Conservation (phyloP, 2,888 invertebrate genomes). For the Baccha elongata region DNA sequence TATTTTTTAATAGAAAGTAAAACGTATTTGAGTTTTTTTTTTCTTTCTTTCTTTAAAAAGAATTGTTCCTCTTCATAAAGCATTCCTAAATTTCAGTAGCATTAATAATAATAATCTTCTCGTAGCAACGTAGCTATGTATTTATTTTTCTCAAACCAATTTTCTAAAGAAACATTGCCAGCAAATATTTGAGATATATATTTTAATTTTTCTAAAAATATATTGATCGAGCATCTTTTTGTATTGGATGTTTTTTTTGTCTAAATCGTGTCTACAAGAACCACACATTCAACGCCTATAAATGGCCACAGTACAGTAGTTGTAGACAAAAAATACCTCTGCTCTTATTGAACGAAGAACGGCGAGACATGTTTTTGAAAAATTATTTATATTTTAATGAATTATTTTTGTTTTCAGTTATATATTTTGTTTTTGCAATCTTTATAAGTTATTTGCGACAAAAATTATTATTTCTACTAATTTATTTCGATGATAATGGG, state of each 20-base stretch:
- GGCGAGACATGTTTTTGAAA: too few species aligned
- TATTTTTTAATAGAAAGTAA: too few species aligned
- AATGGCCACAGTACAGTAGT: not conserved
- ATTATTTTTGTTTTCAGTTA: not conserved
- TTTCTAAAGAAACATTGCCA: not conserved
- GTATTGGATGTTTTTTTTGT: conserved; percentile 2
- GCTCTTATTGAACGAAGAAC: too few species aligned
- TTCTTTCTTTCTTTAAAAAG: too few species aligned
- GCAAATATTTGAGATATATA: not conserved
- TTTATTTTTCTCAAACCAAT: not conserved
- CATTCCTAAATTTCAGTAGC: not conserved
- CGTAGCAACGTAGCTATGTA: not conserved
- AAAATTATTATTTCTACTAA: too few species aligned
- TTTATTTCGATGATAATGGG: conserved; percentile 56
- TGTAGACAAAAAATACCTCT: too few species aligned
- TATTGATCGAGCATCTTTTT: not conserved
- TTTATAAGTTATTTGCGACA: not conserved
- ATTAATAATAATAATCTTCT: conserved; percentile 1
- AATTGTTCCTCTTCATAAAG: not conserved
- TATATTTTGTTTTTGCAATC: not conserved
- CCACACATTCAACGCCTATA: conserved; percentile 15
- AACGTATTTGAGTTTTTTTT: too few species aligned
- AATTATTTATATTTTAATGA: not conserved
- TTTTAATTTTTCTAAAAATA: conserved; percentile 12
- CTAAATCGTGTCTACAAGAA: conserved; percentile 23